A percentile compares a stretch with the other conserved stretches of the same genome.
phyloP scores from a whole-genome alignment of 2,888 invertebrate species.

The Cheilosia vernalis region DNA sequence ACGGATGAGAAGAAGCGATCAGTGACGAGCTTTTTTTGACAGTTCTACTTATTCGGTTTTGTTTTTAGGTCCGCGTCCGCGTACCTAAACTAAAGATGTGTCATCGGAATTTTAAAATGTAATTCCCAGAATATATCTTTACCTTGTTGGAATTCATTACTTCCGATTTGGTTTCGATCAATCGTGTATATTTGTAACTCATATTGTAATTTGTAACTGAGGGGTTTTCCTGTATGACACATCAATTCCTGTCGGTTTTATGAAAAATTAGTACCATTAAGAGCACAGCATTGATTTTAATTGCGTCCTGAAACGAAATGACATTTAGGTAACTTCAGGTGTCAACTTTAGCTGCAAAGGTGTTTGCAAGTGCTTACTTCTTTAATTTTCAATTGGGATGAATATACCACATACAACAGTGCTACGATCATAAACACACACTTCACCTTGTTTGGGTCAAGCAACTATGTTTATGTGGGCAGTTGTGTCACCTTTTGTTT shows the following conservation, averaged over 20 bases:
- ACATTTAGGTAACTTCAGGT: not conserved
- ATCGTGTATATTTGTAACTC: not conserved
- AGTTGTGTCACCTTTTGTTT: not conserved
- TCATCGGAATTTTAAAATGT: slow-evolving; percentile 27
- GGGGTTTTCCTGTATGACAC: slow-evolving; percentile 6
- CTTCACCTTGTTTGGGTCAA: slow-evolving; percentile 17
- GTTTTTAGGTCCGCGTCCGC: slow-evolving; percentile 1
- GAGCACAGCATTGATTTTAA: slow-evolving; percentile 10
- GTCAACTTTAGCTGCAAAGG: not conserved
- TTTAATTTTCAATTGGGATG: slow-evolving; percentile 1
- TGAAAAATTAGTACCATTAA: not conserved
- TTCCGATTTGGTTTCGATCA: slow-evolving; percentile 11
- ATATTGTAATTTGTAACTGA: not conserved
- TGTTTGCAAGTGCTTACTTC: not conserved
- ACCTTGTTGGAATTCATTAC: not conserved
- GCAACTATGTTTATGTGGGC: not conserved
- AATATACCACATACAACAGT: not conserved
- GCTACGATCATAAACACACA: not conserved
- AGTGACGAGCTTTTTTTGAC: not conserved
- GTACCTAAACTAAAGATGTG: slow-evolving; percentile 2
- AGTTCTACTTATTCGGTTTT: not conserved
- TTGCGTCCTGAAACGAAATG: not conserved
- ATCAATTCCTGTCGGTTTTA: not conserved
- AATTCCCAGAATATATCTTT: slow-evolving; percentile 3
- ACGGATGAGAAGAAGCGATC: not conserved